A percentile compares a stretch with the other conserved stretches of the same genome.
phyloP scores from a whole-genome alignment of 2,113 vertebrate genomes.

The Butorides virescens region DNA sequence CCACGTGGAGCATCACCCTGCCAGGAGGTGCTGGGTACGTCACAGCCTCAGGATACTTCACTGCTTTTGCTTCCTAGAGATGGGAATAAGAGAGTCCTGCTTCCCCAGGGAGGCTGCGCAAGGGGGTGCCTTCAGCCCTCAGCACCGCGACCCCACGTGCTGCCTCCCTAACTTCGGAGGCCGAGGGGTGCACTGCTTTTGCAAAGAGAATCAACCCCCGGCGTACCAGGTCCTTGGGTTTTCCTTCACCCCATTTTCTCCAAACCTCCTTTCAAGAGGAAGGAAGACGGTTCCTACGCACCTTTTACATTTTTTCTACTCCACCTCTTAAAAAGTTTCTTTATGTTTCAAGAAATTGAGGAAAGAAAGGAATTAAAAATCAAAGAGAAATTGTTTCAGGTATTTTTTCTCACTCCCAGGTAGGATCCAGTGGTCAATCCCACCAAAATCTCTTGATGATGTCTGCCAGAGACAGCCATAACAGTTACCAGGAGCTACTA shows the following conservation, averaged over 20 bases:
- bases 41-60: rapidly evolving
- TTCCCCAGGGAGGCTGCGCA: neutral
- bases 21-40: neutral
- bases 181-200: neutral
- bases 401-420: too few relatives aligned
- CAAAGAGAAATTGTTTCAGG: neutral
- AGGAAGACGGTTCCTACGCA: neutral
- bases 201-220: neutral
- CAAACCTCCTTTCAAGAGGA: neutral
- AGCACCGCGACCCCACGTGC: rapidly evolving
- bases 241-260: neutral
- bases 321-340: neutral
- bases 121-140: neutral
- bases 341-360: neutral
- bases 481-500: neutral
- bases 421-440: neutral
- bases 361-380: rapidly evolving
- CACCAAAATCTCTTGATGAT: neutral
- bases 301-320: neutral
- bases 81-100: neutral
- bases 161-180: rapidly evolving
- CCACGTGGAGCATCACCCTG: neutral
- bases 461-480: neutral
- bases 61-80: rapidly evolving
- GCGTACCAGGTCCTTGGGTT: neutral